These are phyloP conservation scores for Pinctada fucata DNA, from an alignment of 2,888 invertebrate species.

Conservation along the genomic window DNA sequence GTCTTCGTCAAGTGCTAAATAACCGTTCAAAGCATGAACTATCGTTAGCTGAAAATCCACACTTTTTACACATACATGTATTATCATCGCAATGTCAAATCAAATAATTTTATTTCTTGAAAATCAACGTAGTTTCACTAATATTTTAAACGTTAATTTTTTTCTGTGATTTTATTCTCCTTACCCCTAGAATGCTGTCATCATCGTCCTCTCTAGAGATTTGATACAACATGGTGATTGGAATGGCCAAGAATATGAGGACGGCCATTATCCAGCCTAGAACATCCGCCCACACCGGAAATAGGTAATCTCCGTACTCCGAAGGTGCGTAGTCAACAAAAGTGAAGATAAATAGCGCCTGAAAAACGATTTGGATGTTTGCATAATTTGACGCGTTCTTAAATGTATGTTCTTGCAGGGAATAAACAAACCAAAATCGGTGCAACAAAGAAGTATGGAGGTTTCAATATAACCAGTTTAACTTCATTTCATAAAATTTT, in stretches of 20 bases:
- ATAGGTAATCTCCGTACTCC: conserved; percentile 72
- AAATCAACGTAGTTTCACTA: no score
- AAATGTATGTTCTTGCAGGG: not conserved
- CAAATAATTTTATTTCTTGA: no score
- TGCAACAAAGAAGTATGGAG: not conserved
- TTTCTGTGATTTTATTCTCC: no score
- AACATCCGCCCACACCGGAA: conserved; percentile 72
- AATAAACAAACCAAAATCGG: not conserved
- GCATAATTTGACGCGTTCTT: not conserved
- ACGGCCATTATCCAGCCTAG: conserved; percentile 73
- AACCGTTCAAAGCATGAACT: no score
- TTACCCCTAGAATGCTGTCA: conserved; percentile 45
- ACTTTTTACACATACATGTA: no score
- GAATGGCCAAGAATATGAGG: conserved; percentile 65
- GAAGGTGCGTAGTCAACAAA: conserved; percentile 71
- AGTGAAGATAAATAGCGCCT: conserved; percentile 80
- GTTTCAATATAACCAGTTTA: not conserved
- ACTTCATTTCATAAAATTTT: no score
- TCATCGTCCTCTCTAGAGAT: conserved; percentile 56
- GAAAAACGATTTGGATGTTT: conserved; percentile 32
- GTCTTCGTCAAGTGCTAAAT: no score
- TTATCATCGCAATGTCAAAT: no score
- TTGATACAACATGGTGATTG: conserved; percentile 64
- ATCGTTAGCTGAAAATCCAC: no score
- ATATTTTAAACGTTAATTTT: no score